These are phyloP conservation scores for Ecliptopera silaceata DNA, from an alignment of 2,888 invertebrate genomes.

Conservation along the genomic window DNA sequence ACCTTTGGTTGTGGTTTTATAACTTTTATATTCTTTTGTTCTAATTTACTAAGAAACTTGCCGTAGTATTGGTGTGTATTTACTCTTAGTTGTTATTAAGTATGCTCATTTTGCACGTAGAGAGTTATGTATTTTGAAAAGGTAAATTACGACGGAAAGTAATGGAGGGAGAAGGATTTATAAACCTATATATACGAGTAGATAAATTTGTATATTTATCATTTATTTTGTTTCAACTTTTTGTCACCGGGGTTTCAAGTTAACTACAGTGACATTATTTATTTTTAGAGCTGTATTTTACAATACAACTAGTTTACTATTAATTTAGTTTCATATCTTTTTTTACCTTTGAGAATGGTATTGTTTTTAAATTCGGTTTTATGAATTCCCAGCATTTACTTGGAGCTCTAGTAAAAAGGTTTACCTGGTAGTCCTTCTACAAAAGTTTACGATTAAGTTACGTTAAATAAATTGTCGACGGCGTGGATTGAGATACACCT, in stretches of 20 bases:
- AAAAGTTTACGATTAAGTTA: not conserved
- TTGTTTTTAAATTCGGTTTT: too few species aligned
- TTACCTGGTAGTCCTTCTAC: not conserved
- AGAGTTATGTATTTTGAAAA: not conserved
- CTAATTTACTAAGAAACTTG: slow-evolving; percentile 9
- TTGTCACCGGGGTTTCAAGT: too few species aligned
- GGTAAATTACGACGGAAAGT: too few species aligned
- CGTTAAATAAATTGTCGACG: not conserved
- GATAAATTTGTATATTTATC: too few species aligned
- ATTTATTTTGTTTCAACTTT: too few species aligned
- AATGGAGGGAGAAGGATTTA: too few species aligned
- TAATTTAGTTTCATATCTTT: too few species aligned
- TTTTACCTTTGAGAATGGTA: too few species aligned
- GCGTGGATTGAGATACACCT: slow-evolving; percentile 1
- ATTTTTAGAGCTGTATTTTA: too few species aligned
- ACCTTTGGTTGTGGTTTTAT: slow-evolving; percentile 6
- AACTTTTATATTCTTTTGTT: not conserved
- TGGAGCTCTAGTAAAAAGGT: not conserved
- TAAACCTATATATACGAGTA: too few species aligned
- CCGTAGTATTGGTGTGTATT: slow-evolving; percentile 14
- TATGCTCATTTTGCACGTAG: slow-evolving; percentile 10
- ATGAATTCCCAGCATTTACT: not conserved
- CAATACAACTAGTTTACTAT: too few species aligned
- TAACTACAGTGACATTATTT: too few species aligned
- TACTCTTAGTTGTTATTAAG: not conserved